Evolutionary conservation across 1,140 invertebrate genomes (phyloP).

Genomic region (Heliconius congener): DNA sequence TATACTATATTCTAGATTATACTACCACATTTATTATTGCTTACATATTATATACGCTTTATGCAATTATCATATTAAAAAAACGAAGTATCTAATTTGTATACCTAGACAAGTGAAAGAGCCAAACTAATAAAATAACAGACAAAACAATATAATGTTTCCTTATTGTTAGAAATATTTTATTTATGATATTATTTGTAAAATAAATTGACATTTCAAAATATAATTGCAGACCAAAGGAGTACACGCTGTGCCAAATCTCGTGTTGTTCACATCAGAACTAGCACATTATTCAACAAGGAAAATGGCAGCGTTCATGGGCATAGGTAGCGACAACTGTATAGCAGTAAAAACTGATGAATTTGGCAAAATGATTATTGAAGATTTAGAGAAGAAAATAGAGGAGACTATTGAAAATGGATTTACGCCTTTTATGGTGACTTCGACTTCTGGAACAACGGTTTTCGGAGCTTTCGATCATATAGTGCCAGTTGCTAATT

Average conservation of each 20-base stretch:
- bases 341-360: slow-evolving; percentile 87
- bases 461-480: slow-evolving; percentile 95
- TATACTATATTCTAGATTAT: no score
- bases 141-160: no score
- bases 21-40: no score
- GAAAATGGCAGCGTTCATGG: slow-evolving; percentile 90
- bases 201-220: not conserved
- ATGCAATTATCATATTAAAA: no score
- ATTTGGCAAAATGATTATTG: slow-evolving; percentile 89
- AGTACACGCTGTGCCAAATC: slow-evolving; percentile 84
- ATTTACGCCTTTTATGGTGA: slow-evolving; percentile 92
- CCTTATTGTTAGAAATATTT: not conserved
- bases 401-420: slow-evolving; percentile 84
- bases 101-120: no score
- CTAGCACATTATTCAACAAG: slow-evolving; percentile 98
- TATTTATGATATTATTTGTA: not conserved
- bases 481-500: slow-evolving; percentile 87
- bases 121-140: no score
- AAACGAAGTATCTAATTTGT: no score
- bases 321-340: slow-evolving; percentile 90
- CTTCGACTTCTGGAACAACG: slow-evolving; percentile 93
- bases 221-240: slow-evolving; percentile 85
- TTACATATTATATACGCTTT: no score
- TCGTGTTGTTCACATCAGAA: slow-evolving; percentile 92
- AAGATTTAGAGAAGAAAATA: slow-evolving; percentile 88